Evolutionary conservation across 1,140 invertebrate species (phyloP), one percentile per base, ranked within the genome.

Genomic region (Battus philenor): DNA sequence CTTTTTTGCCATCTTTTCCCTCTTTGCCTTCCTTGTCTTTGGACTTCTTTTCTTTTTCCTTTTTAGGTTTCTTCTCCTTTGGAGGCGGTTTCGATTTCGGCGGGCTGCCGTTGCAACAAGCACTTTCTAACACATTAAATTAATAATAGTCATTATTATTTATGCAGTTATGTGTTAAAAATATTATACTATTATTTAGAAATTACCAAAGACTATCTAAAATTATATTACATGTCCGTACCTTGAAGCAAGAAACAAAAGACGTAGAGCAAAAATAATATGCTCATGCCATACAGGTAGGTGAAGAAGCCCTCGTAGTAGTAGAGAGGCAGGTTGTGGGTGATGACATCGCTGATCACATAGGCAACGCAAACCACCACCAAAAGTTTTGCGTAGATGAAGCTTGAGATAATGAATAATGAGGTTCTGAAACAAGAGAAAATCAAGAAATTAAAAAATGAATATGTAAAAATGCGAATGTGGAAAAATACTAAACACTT

Each of bases 221-320:
- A n/a, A n/a, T n/a, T n/a, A n/a, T n/a, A n/a, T n/a, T n/a, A n/a
- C n/a, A n/a, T n/a, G n/a, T 54, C 79, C 77, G 68, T 64, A 89
- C 89, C 89, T 89, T 96, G 94, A 45, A 99, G 91, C 47, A 99
- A 89, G 89, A 98, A 98, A 86, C 95, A 95, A 89, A 98, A 98
- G 31, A 98, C 95, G 87, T 98, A 99, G 55, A 98, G 88, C 59
- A 99, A 90, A 88, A 98, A 99, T 50, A 98, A 86, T 72, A 99
- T 96, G 86, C 96, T 98, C 83, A 93, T 91, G 56, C 94, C 93
- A 86, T 98, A 99, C 30, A 99, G 90, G 86, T 98, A 99, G 30
- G 97, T 96, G 89, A 98, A 99, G 89, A 98, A 98, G 47, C 94
- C 95, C 91, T 99, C 95, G 88, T 97, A 97, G 86, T 95, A 97